Percentiles rank a stretch among this genome's conserved stretches.
Conservation (phyloP, 2,113 vertebrate species). For the Rhipidura dahli region DNA sequence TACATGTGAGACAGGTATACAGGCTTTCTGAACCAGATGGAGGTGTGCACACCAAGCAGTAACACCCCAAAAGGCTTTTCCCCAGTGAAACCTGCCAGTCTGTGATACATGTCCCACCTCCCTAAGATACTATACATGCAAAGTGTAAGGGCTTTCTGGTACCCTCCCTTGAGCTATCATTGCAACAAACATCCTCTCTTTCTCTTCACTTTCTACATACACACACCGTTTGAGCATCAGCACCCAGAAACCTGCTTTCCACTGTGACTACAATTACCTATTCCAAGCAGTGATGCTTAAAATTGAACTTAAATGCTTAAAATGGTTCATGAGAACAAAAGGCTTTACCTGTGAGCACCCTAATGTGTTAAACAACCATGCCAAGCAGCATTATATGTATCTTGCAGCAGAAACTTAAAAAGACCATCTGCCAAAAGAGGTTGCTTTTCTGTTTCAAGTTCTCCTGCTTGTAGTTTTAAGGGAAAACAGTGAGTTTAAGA, state of each 20-base stretch:
- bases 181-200: not conserved
- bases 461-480: conserved; percentile 51
- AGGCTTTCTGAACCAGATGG: conserved; percentile 36
- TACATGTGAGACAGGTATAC: not conserved
- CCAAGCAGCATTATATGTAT: conserved; percentile 49
- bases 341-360: conserved; percentile 68
- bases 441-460: conserved; percentile 53
- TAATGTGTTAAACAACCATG: conserved; percentile 72
- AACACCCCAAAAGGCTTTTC: not conserved
- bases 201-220: not conserved
- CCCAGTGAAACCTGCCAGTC: not conserved
- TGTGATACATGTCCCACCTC: conserved; percentile 39
- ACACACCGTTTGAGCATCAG: not conserved
- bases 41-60: not conserved
- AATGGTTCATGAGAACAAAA: conserved; percentile 68
- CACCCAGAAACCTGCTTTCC: conserved; percentile 55
- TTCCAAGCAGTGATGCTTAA: conserved; percentile 73
- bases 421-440: conserved; percentile 67
- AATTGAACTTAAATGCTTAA: conserved; percentile 67
- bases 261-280: conserved; percentile 66
- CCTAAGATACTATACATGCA: too few species aligned
- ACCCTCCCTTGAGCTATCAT: conserved; percentile 50
- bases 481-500: conserved; percentile 39
- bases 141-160: conserved; percentile 43
- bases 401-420: conserved; percentile 56